A percentile compares a stretch with the other conserved stretches of the same genome.
Evolutionary conservation across 2,797 vertebrate genomes (phyloP).

Genomic region (Decapterus maruadsi): DNA sequence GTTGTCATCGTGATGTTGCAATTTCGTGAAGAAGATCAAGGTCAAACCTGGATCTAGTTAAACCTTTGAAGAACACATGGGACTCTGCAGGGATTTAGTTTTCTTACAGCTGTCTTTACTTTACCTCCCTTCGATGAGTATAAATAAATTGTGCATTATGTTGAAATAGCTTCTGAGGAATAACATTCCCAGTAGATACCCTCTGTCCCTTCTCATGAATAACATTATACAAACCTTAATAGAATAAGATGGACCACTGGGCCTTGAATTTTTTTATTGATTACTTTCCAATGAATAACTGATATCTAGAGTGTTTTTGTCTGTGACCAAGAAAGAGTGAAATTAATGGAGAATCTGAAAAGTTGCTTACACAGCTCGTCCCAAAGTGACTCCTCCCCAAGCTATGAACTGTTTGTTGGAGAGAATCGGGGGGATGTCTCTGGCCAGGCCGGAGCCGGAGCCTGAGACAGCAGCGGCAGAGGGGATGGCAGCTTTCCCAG

Average conservation of each 20-base stretch:
- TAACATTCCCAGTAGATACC: slow-evolving; percentile 56
- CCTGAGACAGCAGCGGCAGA: slow-evolving; percentile 43
- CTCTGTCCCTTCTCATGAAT: slow-evolving; percentile 75
- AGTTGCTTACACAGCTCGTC: slow-evolving; percentile 92
- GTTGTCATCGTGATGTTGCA: slow-evolving; percentile 3
- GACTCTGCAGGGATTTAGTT: background rate
- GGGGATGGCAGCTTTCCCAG: slow-evolving; percentile 54
- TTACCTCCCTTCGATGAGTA: slow-evolving; percentile 34
- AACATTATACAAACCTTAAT: slow-evolving; percentile 71
- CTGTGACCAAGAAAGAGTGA: slow-evolving; percentile 33
- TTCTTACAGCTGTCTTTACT: slow-evolving; percentile 31
- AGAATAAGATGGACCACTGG: slow-evolving; percentile 54
- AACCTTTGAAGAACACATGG: slow-evolving; percentile 15
- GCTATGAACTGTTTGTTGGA: slow-evolving; percentile 96
- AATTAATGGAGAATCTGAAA: slow-evolving; percentile 49
- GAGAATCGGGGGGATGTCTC: slow-evolving; percentile 90
- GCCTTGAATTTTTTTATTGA: slow-evolving; percentile 53
- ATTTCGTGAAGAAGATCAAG: background rate
- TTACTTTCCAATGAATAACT: slow-evolving; percentile 69
- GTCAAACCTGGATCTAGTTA: slow-evolving; percentile 13
- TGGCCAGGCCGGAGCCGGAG: slow-evolving; percentile 52
- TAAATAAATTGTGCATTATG: slow-evolving; percentile 69
- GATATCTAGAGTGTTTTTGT: slow-evolving; percentile 40
- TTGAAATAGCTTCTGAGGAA: slow-evolving; percentile 73
- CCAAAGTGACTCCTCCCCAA: slow-evolving; percentile 94